These are phyloP conservation scores for Pyrrhia umbra DNA, from an alignment of 2,888 invertebrate species.

Conservation along the genomic window DNA sequence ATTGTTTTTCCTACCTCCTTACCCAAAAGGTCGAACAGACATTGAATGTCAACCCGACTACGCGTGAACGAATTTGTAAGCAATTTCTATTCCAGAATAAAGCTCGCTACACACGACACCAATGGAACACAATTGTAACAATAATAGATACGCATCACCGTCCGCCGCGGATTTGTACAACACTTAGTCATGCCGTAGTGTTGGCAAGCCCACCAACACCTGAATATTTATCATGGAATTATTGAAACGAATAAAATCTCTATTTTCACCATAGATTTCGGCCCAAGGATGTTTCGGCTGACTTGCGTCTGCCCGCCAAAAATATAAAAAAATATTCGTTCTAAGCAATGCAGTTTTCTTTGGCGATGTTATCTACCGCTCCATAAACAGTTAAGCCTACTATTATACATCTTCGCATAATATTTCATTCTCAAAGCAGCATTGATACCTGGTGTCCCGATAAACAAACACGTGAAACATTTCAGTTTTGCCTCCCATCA, in stretches of 20 bases:
- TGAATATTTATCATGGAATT: conserved; percentile 63
- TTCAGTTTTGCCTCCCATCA: not conserved
- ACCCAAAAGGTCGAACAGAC: conserved; percentile 41
- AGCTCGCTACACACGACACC: conserved; percentile 71
- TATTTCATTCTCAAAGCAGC: no score
- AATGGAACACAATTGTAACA: conserved; percentile 64
- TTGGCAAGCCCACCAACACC: conserved; percentile 62
- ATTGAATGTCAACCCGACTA: conserved; percentile 53
- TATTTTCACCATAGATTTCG: conserved; percentile 6
- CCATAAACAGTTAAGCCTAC: no score
- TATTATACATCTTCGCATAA: no score
- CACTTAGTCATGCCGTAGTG: conserved; percentile 57
- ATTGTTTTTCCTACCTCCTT: not conserved
- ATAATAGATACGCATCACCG: conserved; percentile 68
- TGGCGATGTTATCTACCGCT: not conserved
- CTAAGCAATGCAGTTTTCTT: not conserved
- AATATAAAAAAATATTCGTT: not conserved
- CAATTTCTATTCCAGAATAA: conserved; percentile 61
- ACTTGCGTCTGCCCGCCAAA: not conserved
- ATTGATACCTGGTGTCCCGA: no score
- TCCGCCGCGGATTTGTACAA: conserved; percentile 45
- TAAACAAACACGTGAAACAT: not conserved
- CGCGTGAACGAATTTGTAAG: conserved; percentile 40
- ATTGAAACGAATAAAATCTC: conserved; percentile 51
- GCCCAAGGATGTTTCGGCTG: not conserved